Base-by-base conservation (phyloP, 2,797 vertebrate species). In the Pterois miles region DNA sequence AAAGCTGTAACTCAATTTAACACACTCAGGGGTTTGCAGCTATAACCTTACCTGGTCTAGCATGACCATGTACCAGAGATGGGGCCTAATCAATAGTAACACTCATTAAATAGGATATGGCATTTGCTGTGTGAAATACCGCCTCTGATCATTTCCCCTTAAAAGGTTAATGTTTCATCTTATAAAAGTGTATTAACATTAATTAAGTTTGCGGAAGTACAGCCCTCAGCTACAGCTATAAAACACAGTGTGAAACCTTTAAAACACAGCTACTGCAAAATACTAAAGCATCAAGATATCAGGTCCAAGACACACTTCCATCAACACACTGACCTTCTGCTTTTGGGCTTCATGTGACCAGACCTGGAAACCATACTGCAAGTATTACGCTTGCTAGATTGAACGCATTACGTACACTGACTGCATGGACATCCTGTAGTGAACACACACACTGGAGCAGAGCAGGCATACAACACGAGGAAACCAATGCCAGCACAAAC, bases 381-480 rank as follows among this genome's bases (percentile, higher is more conserved):
- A 70, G 65, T 58, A 90, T 92, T 91, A 83, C 10, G 5, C 69
- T 58, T 84, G 85, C 86, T 85, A 75, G 84, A 88, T 79, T 87
- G 67, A 75, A 69, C 82, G 10, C 79, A 85, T 86, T 87, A 75
- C 58, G 81, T 64, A 69, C 78, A 82, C 74, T 65, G 79, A 80
- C 76, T 65, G 81, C 71, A 48, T 65, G 73, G 82, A 83, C 74
- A 74, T 84, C 74, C 76, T 74, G 71, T 58, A 57, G 58, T 60
- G 29, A 57, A 71, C 74, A 68, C 63, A 33, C 56, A 58, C 56
- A 58, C 56, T 46, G 18, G 18, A 20, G 43, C 43, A 46, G 59
- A 43, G 58, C 71, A 78, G 22, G 81, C 53, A 40, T 59, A 72
- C 46, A 82, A 73, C 71, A 72, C 72, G n/a, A 67, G 65, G 65